A percentile compares a stretch with the other conserved stretches of the same genome.
Evolutionary conservation across 2,797 vertebrate species (phyloP).

Genomic region (Eptatretus atami): DNA sequence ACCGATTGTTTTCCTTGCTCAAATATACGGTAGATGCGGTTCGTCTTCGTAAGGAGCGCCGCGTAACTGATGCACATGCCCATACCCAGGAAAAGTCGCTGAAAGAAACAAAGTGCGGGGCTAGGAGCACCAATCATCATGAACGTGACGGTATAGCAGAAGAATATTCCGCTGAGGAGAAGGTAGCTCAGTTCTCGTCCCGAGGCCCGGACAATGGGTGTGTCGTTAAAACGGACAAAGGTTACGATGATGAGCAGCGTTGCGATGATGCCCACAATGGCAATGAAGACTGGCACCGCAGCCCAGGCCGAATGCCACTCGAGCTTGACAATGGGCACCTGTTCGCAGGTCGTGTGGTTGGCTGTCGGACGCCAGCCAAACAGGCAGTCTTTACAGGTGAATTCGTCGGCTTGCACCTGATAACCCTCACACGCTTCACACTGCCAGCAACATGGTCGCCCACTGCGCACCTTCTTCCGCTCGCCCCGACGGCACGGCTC

Average conservation of each 20-base stretch:
- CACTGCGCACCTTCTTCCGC: constrained; percentile 68
- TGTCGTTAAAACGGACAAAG: constrained; percentile 72
- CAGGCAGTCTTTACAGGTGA: constrained; percentile 59
- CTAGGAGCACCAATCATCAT: constrained; percentile 67
- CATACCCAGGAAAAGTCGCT: constrained; percentile 58
- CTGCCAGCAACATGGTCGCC: constrained; percentile 82
- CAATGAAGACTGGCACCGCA: constrained; percentile 50
- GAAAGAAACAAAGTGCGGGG: constrained; percentile 43
- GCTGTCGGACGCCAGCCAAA: constrained; percentile 51
- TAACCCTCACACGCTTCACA: constrained; percentile 70
- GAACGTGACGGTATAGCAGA: constrained; percentile 71
- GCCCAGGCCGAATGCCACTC: constrained; percentile 86
- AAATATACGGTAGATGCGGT: constrained; percentile 85
- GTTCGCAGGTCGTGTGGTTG: constrained; percentile 53
- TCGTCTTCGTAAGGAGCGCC: constrained; percentile 74
- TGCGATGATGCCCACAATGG: constrained; percentile 48
- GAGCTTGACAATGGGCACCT: constrained; percentile 64
- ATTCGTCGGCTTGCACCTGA: constrained; percentile 63
- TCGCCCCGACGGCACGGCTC: constrained; percentile 50
- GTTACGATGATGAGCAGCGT: constrained; percentile 53
- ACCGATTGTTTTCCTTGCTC: constrained; percentile 84
- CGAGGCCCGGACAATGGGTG: constrained; percentile 68
- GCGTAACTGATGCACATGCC: constrained; percentile 91
- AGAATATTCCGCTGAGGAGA: constrained; percentile 63
- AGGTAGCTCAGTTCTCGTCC: constrained; percentile 82